Base-by-base conservation (phyloP, 2,888 invertebrate genomes). In the Thalpophila matura region DNA sequence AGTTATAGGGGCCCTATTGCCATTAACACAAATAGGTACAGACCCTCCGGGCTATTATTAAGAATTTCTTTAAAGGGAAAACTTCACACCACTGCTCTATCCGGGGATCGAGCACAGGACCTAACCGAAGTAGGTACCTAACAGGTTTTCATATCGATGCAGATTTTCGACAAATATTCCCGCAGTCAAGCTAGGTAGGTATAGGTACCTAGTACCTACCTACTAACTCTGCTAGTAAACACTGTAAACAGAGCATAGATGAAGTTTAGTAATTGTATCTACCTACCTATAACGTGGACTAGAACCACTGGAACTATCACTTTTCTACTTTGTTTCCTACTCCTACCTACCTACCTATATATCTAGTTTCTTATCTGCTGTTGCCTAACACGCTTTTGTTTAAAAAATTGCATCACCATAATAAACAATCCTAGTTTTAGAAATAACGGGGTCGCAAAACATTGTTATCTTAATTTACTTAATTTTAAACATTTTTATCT, bases 401-500 rank as follows among this genome's bases (percentile, higher is more conserved):
- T 24, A 42, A 66, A n/a, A 63, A 47, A 65, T 67, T 63, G 58
- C 64, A 42, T 38, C 60, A 62, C 51, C 29, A 14, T 33, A 29
- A 42, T 40, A 72, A 75, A 56, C 46, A 49, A 53, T 49, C 50
- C 45, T 57, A 62, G 60, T 67, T 67, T 40, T 24, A 33, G 16
- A 57, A 49, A 27, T 56, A 75, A 80, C 53, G 46, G 60, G 76
- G 73, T 56, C 64, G 60, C 49, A 50, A 57, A 60, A 76, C 64
- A 70, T 60, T 72, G 63, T 75, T 79, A 80, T 80, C 58, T 46
- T 46, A 26, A 37, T 62, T 64, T 60, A 57, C 47, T 56, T 55
- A 46, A 51, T 74, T 67, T 56, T 40, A 42, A 67, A 47, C 46
- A 43, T 69, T 66, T 68, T 77, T 67, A 76, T 82, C 73, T 74